Evolutionary conservation across 35 echinoderm and acorn worm species (phyloP), one percentile per base, ranked within the genome.

Genomic region (Apostichopus japonicus): DNA sequence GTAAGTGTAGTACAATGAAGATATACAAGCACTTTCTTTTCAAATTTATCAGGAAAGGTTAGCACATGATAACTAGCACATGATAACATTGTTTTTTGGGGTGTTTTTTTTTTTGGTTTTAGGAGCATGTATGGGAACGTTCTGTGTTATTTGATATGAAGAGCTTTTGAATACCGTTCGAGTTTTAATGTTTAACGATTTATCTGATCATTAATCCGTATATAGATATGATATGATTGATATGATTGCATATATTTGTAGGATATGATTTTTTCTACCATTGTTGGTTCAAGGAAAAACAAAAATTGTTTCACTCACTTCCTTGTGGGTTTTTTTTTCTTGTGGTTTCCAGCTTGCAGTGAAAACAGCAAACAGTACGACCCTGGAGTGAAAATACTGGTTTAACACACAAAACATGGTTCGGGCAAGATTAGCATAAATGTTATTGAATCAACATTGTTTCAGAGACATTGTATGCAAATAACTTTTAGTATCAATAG

Each of bases 261-360:
- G 63, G 63, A 67, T 67, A 67, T 67, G 63, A 67, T 67, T 67
- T 67, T 44, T 67, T 67, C 63, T 67, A 67, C 63, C 63, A 67
- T 67, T 67, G 63, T 67, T 11, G 63, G 11, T 67, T 15, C 63
- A 67, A 67, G 19, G 19, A 67, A 67, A 67, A 67, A 19, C 19
- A 19, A 19, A 67, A 67, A 67, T 67, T 67, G 3, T 19, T 19
- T 67, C 63, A 67, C 63, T 67, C 63, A 67, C 63, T 67, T 67
- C 6, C 63, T 67, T 9, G 19, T 67, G 63, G 63, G 63, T 67
- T 67, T 8, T 67, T 67, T 44, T 44, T 44, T 44, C 33, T 44
- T 44, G 19, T 15, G 63, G 19, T 67, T 67, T 67, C 19, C 11
- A 67, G 63, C 63, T 67, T 67, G 63, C 63, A 67, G 63, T 67